These are phyloP conservation scores for Dorcus hopei DNA, from an alignment of 2,888 invertebrate genomes.

Conservation along the genomic window DNA sequence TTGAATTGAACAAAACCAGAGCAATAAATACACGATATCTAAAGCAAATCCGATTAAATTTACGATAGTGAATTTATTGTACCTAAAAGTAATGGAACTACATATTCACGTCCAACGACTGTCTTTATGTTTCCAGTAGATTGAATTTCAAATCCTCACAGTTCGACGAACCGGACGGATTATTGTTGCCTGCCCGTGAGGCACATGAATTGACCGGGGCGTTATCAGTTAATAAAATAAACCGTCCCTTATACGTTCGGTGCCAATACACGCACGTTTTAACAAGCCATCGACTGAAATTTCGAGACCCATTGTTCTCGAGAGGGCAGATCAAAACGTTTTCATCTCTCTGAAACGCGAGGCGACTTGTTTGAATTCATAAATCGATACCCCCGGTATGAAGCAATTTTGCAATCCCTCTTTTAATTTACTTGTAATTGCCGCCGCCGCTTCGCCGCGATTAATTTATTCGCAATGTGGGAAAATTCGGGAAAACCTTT, in stretches of 20 bases:
- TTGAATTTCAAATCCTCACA: constrained; percentile 14
- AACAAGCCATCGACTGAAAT: not conserved
- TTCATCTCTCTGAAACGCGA: no score
- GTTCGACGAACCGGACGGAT: constrained; percentile 9
- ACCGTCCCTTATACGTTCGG: not conserved
- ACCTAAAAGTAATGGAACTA: not conserved
- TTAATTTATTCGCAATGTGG: no score
- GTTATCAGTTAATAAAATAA: constrained; percentile 15
- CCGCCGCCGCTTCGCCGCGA: no score
- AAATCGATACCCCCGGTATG: no score
- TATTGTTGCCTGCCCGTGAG: constrained; percentile 11
- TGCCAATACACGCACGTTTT: not conserved
- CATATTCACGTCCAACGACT: constrained; percentile 2
- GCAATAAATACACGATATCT: no score
- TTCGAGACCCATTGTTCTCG: not conserved
- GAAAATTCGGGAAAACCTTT: no score
- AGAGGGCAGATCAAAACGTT: not conserved
- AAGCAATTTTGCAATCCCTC: no score
- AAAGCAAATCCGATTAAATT: not conserved
- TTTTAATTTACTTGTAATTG: no score
- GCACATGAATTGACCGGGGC: constrained; percentile 8
- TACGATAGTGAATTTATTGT: not conserved
- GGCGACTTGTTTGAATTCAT: no score
- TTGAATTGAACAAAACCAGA: no score
- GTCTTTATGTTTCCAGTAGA: constrained; percentile 16